Percentiles rank a stretch among this genome's conserved stretches.
Conservation (phyloP, 2,797 vertebrate species). For the Myotis myotis region DNA sequence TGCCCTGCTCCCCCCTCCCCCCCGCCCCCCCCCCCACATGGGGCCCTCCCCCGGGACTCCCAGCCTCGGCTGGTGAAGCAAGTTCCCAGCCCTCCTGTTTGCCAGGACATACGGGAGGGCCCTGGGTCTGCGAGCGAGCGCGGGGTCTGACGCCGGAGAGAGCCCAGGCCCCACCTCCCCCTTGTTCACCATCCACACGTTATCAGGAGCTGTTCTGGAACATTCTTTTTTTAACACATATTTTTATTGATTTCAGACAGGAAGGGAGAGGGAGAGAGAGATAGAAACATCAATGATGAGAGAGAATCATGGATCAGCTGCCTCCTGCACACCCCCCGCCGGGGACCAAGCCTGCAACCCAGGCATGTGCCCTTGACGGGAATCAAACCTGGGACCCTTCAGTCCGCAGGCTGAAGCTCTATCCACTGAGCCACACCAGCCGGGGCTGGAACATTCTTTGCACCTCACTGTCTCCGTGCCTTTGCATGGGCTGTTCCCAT, state of each 20-base stretch:
- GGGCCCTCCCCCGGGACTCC: not conserved
- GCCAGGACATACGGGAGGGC: fast-evolving
- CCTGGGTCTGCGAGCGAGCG: fast-evolving
- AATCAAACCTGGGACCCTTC: too few relatives aligned
- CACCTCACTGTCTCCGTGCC: not conserved
- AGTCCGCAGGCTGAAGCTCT: too few relatives aligned
- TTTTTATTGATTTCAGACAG: too few relatives aligned
- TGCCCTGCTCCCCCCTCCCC: not conserved
- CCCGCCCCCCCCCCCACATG: too few relatives aligned
- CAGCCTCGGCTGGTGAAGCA: not conserved
- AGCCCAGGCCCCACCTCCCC: fast-evolving
- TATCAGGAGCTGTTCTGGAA: not conserved
- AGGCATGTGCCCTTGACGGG: too few relatives aligned
- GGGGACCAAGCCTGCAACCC: too few relatives aligned
- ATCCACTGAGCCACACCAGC: too few relatives aligned
- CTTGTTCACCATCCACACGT: fast-evolving
- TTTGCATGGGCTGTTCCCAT: fast-evolving
- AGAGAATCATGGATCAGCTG: too few relatives aligned
- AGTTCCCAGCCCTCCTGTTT: not conserved
- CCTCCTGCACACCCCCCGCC: too few relatives aligned
- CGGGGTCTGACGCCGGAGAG: fast-evolving
- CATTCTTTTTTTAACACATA: too few relatives aligned
- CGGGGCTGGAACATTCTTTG: not conserved
- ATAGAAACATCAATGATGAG: too few relatives aligned
- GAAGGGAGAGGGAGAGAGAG: too few relatives aligned